Conservation (phyloP, 2,797 vertebrate genomes). For the Cyclopterus lumpus region DNA sequence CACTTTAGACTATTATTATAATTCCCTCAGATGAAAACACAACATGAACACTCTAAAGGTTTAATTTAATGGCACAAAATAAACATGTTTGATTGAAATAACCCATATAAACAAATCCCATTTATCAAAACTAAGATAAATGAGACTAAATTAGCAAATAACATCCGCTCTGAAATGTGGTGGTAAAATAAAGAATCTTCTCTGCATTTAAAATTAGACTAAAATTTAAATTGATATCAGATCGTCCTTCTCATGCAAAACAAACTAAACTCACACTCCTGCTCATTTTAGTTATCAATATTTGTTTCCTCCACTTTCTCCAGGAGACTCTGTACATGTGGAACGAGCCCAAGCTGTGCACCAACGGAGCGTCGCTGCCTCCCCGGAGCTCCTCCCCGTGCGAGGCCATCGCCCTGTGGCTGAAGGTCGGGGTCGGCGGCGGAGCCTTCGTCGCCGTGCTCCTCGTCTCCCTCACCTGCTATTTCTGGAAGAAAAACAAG, state of each 20-base stretch:
- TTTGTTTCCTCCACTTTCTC: neutral
- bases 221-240: neutral
- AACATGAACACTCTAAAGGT: no score
- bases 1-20: neutral
- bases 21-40: no score
- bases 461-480: constrained; percentile 94
- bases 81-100: no score
- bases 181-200: no score
- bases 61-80: no score
- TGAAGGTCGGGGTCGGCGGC: constrained; percentile 92
- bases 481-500: constrained; percentile 99
- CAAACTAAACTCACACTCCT: no score
- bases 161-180: no score
- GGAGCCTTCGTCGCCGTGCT: constrained; percentile 91
- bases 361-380: constrained; percentile 88
- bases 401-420: constrained; percentile 93
- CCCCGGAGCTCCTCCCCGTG: constrained; percentile 87
- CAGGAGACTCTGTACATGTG: constrained; percentile 95
- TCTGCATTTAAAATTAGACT: neutral
- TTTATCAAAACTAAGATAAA: no score
- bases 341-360: constrained; percentile 94
- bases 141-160: no score
- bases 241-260: neutral
- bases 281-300: neutral
- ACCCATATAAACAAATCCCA: no score